Evolutionary conservation across 23 tunicate species (phyloP), one percentile per base, ranked within the genome.

Genomic region (Halocynthia aurantium): DNA sequence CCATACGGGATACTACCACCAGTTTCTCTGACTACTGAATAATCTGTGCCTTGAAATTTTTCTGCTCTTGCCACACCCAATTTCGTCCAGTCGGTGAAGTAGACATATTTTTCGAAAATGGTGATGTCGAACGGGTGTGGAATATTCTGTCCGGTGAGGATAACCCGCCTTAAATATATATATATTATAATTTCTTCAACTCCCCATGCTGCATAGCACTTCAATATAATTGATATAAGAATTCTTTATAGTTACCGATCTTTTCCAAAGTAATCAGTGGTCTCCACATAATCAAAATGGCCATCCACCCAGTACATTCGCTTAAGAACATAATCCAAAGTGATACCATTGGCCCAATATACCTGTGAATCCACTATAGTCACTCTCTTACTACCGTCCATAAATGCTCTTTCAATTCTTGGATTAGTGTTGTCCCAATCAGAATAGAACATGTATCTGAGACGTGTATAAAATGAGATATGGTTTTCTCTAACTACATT

Each of bases 271-370:
- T 88, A 83, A 75, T 88, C 88, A 12, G 84, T 77, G 11, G 88
- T 88, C 51, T 80, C 95, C 13, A 88, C 61, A 64, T 83, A 88
- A 67, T 88, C 95, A 57, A 83, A 88, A 68, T 84, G 82, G 15
- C 66, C 79, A 72, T 88, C 95, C 51, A 83, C 95, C 95, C 95
- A 88, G 67, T 88, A 88, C 8, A 88, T 73, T 51, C 95, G 55
- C 22, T 61, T 72, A 49, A 12, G 66, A 19, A 74, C 70, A 12
- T 73, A 78, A 74, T 88, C 95, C 50, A 88, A 81, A 7, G 88
- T 73, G 53, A 88, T 75, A 7, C 95, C 95, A 57, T 72, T 83
- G 12, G 83, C 89, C 78, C 70, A 67, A 40, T 86, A 84, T 71
- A 88, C 60, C 40, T 77, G 70, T 22, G 81, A 83, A 71, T 88